A percentile compares a stretch with the other conserved stretches of the same genome.
Evolutionary conservation across 2,888 invertebrate genomes (phyloP).

Genomic region (Pachydiplax longipennis): DNA sequence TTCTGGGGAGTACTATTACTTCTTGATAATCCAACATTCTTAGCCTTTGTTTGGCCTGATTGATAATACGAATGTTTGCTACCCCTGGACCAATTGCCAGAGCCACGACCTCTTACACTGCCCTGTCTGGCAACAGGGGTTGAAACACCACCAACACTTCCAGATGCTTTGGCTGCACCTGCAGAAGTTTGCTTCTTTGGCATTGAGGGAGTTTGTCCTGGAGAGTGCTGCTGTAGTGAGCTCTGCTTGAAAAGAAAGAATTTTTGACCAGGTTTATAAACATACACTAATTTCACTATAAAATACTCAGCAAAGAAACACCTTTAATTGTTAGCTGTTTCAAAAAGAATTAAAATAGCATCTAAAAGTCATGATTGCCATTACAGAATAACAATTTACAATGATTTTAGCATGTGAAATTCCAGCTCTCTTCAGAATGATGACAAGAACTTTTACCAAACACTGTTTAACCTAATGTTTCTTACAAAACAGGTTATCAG

Average conservation of each 20-base stretch:
- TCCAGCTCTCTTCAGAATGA: too few relatives aligned
- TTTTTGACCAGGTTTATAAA: too few relatives aligned
- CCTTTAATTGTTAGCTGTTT: too few relatives aligned
- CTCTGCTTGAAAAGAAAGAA: neutral
- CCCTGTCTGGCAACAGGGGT: neutral
- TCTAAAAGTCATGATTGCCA: too few relatives aligned
- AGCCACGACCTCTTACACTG: neutral
- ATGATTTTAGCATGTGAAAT: too few relatives aligned
- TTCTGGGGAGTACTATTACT: neutral
- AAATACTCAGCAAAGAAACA: too few relatives aligned
- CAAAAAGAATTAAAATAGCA: too few relatives aligned
- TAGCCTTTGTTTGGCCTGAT: neutral
- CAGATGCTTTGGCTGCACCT: neutral
- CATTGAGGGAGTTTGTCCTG: neutral
- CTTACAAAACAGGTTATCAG: too few relatives aligned
- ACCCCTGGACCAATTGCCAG: conserved; percentile 3
- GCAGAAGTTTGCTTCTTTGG: neutral
- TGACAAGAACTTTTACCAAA: too few relatives aligned
- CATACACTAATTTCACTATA: too few relatives aligned
- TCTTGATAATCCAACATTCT: neutral
- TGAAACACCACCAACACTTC: neutral
- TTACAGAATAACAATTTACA: too few relatives aligned
- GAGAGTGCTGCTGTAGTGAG: neutral
- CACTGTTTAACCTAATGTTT: too few relatives aligned
- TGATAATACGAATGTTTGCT: neutral